Base-by-base conservation (phyloP, 1,140 invertebrate genomes). In the Eupeodes corollae region DNA sequence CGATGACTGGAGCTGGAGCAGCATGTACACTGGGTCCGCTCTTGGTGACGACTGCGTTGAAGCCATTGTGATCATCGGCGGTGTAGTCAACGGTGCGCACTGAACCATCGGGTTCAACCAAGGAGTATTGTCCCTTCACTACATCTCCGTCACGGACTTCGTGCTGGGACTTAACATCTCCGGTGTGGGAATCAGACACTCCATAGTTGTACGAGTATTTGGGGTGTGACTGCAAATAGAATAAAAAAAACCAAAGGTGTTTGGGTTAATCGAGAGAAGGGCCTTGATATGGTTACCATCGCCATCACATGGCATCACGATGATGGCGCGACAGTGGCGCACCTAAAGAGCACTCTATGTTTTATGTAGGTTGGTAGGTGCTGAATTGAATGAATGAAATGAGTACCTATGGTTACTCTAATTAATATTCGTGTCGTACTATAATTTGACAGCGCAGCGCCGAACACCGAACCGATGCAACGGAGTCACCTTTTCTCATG, bases 31-130 rank as follows among this genome's bases (percentile, higher is more conserved):
- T 62, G 45, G 66, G 65, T 14, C 61, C 70, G 15, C 61, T 69
- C 61, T 73, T 71, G 58, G 69, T 68, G 5, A 72, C 70, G 2
- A 71, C 67, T 11, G 70, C 70, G 44, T 72, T 72, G 63, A 72
- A 72, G 3, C 82, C 82, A 52, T 75, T 79, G 56, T 79, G 75
- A 49, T 82, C 78, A 59, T 84, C 82, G 12, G 82, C 82, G 2
- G 78, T 81, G 61, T 85, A 84, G 55, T 79, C 74, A 38, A 83
- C 82, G 44, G 65, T 76, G 37, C 76, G 67, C 49, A 75, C 72
- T 5, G 70, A 70, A 46, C 77, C 76, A 47, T 79, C 77, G n/a
- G 75, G 73, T 52, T 77, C 75, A 3, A 76, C 69, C 15, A 76
- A 61, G 8, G 74, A 75, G 61, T 77, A 78, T 58, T 76, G 73